Evolutionary conservation across 2,113 vertebrate genomes (phyloP).

Genomic region (Forbesichthys agassizii): DNA sequence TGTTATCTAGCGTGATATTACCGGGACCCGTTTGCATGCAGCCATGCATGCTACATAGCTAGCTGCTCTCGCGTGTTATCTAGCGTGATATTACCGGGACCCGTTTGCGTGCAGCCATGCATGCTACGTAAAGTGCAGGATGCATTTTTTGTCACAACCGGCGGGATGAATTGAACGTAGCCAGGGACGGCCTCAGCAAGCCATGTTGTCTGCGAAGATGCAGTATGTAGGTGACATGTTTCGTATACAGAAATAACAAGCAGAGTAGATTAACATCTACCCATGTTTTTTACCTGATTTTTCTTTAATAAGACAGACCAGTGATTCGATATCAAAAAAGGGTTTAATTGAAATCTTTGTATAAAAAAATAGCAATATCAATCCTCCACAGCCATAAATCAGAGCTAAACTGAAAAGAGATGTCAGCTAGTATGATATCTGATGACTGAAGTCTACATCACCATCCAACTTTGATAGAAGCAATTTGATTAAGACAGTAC

Average conservation of each 20-base stretch:
- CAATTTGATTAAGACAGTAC: conserved; percentile 80
- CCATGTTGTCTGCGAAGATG: not conserved
- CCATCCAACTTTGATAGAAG: conserved; percentile 80
- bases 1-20: no score
- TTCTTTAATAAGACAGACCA: conserved; percentile 33
- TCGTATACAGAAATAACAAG: not conserved
- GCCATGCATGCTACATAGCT: no score
- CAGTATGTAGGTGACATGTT: not conserved
- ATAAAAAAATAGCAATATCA: conserved; percentile 97
- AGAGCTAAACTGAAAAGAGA: conserved; percentile 79
- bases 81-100: no score
- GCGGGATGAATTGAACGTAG: no score
- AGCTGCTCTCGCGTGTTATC: no score
- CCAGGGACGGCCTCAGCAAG: no score
- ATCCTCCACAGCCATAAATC: conserved; percentile 78
- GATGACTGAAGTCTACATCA: conserved; percentile 75
- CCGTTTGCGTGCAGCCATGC: no score
- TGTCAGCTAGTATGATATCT: conserved; percentile 77
- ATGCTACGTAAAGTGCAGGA: no score
- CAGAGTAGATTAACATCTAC: not conserved
- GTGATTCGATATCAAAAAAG: conserved; percentile 87
- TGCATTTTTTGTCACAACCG: no score
- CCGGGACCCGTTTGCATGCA: no score
- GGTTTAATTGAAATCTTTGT: conserved; percentile 96
- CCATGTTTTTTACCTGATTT: no score